Conservation (phyloP, 2,888 invertebrate species). For the Lycia hirtaria region DNA sequence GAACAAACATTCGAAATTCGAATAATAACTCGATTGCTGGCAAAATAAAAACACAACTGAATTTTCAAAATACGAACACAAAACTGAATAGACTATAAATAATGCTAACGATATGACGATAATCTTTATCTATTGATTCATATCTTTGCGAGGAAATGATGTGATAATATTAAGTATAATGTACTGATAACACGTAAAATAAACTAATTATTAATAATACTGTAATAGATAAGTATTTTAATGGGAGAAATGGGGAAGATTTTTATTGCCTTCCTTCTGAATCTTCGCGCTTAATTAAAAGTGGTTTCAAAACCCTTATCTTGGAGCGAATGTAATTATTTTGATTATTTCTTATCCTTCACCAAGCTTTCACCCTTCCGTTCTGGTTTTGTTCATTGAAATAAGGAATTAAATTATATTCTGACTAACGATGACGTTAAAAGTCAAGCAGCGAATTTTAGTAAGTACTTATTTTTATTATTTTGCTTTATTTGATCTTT, state of each 20-base stretch:
- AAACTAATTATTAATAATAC: slow-evolving; percentile 28
- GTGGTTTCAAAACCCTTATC: slow-evolving; percentile 5
- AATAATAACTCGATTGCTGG: slow-evolving; percentile 6
- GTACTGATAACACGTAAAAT: slow-evolving; percentile 26
- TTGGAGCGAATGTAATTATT: slow-evolving; percentile 15
- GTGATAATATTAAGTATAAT: slow-evolving; percentile 34
- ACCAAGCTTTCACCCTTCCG: too few relatives aligned
- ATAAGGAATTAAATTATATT: slow-evolving; percentile 10
- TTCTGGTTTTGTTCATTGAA: slow-evolving; percentile 8
- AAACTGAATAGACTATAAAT: slow-evolving; percentile 56
- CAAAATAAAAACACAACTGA: slow-evolving; percentile 48
- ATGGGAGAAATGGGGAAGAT: slow-evolving; percentile 8
- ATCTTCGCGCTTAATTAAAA: slow-evolving; percentile 18
- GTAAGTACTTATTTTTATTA: not conserved
- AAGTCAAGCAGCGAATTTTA: not conserved
- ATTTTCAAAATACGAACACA: slow-evolving; percentile 50
- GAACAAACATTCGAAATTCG: not conserved
- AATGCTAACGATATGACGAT: slow-evolving; percentile 56
- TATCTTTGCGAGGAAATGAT: slow-evolving; percentile 71
- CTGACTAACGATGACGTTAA: not conserved
- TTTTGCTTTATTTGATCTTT: not conserved
- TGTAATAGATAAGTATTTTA: slow-evolving; percentile 3
- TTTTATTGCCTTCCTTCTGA: slow-evolving; percentile 4
- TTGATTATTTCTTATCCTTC: slow-evolving; percentile 12
- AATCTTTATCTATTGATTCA: slow-evolving; percentile 65